A percentile compares a stretch with the other conserved stretches of the same genome.
Conservation (phyloP, 2,888 invertebrate genomes). For the Oligia fasciuncula region DNA sequence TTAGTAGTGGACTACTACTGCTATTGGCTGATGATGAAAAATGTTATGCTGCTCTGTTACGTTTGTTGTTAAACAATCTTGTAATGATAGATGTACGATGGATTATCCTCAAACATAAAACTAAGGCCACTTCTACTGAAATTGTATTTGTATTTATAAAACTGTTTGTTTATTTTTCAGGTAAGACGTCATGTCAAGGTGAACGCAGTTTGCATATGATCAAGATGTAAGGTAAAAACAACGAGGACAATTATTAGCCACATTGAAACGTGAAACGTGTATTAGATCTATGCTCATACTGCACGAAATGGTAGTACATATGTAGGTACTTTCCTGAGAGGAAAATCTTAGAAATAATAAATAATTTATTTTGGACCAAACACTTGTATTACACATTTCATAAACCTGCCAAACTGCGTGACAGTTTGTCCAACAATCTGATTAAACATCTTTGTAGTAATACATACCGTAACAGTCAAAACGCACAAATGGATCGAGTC, state of each 20-base stretch:
- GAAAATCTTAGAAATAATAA: neutral
- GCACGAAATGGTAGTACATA: neutral
- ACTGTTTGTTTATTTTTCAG: slow-evolving; percentile 60
- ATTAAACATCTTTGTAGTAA: neutral
- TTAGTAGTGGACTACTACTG: neutral
- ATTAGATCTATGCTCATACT: neutral
- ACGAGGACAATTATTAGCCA: neutral
- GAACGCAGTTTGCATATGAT: slow-evolving; percentile 18
- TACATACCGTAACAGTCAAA: slow-evolving; percentile 3
- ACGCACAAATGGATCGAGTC: slow-evolving; percentile 16
- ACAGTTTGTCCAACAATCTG: too few species aligned
- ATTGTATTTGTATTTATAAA: slow-evolving; percentile 31
- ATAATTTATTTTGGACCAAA: too few species aligned
- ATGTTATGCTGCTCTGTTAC: neutral
- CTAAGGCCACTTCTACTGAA: neutral
- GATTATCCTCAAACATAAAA: slow-evolving; percentile 11
- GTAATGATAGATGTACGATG: neutral
- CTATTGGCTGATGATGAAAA: neutral
- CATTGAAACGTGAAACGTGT: neutral
- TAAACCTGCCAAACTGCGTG: too few species aligned
- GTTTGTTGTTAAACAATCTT: neutral
- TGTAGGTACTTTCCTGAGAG: neutral
- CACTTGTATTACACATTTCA: too few species aligned
- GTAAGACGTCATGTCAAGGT: slow-evolving; percentile 55
- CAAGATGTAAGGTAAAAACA: slow-evolving; percentile 40